These are phyloP conservation scores for Escarpia spicata DNA, from an alignment of 2,888 invertebrate species.

Conservation along the genomic window DNA sequence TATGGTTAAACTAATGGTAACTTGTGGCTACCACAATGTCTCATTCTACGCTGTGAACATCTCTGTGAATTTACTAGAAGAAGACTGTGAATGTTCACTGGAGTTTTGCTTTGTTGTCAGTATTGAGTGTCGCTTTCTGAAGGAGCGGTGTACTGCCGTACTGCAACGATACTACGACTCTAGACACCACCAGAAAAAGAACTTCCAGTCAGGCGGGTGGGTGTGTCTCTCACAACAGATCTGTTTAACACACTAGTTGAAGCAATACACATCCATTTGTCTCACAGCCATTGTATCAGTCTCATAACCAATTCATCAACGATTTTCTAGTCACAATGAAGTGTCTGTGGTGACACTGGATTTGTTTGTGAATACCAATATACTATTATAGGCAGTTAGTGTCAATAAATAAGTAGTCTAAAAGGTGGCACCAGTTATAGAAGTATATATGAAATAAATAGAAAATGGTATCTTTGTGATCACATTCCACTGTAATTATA, in stretches of 20 bases:
- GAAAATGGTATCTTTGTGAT: too few species aligned
- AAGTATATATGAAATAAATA: too few species aligned
- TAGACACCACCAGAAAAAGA: conserved; percentile 94
- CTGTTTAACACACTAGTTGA: not conserved
- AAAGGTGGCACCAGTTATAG: too few species aligned
- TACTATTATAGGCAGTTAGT: not conserved
- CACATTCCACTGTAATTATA: too few species aligned
- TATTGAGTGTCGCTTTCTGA: conserved; percentile 68
- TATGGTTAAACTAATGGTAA: not conserved
- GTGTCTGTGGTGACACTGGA: not conserved
- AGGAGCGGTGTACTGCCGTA: conserved; percentile 79
- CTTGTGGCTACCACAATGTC: not conserved
- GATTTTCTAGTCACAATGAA: not conserved
- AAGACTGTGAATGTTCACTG: not conserved
- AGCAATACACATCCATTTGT: not conserved
- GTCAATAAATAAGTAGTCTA: too few species aligned
- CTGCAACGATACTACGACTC: conserved; percentile 89
- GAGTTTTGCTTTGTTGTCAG: conserved; percentile 30
- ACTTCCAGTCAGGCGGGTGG: conserved; percentile 86
- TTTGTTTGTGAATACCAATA: conserved; percentile 17
- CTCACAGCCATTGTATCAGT: not conserved
- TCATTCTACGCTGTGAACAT: not conserved
- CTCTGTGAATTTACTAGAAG: not conserved
- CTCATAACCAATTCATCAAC: too few species aligned
- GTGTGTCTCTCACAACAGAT: conserved; percentile 34